Conservation (phyloP, 2,888 invertebrate species). For the Agrochola litura region DNA sequence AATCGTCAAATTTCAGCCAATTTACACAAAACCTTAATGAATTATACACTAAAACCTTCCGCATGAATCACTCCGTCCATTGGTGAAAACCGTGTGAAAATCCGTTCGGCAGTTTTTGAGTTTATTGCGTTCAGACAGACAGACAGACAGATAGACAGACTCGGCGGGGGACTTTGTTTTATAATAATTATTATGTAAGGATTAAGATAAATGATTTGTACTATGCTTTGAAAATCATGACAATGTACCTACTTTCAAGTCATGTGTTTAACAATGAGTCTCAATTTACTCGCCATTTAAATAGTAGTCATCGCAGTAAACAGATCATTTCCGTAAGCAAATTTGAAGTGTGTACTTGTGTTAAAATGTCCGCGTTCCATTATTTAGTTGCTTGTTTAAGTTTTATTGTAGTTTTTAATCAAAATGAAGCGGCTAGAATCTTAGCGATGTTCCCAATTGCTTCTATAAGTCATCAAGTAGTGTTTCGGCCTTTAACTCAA, state of each 20-base stretch:
- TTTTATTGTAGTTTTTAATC: background rate
- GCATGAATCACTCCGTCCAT: too few species aligned
- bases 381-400: conserved; percentile 1
- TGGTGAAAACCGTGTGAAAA: too few species aligned
- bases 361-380: conserved; percentile 7
- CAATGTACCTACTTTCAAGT: background rate
- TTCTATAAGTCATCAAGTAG: conserved; percentile 49
- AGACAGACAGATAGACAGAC: too few species aligned
- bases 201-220: too few species aligned
- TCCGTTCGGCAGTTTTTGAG: too few species aligned
- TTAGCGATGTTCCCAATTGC: conserved; percentile 38
- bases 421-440: conserved; percentile 34
- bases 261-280: background rate
- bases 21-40: too few species aligned
- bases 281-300: background rate
- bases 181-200: too few species aligned
- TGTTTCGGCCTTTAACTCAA: conserved; percentile 33
- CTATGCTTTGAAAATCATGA: background rate
- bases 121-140: too few species aligned
- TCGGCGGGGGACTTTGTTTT: too few species aligned
- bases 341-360: background rate
- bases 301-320: background rate
- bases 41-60: too few species aligned
- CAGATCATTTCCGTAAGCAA: background rate
- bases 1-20: too few species aligned